Conservation (phyloP, 2,113 vertebrate species). For the Nothoprocta perdicaria region DNA sequence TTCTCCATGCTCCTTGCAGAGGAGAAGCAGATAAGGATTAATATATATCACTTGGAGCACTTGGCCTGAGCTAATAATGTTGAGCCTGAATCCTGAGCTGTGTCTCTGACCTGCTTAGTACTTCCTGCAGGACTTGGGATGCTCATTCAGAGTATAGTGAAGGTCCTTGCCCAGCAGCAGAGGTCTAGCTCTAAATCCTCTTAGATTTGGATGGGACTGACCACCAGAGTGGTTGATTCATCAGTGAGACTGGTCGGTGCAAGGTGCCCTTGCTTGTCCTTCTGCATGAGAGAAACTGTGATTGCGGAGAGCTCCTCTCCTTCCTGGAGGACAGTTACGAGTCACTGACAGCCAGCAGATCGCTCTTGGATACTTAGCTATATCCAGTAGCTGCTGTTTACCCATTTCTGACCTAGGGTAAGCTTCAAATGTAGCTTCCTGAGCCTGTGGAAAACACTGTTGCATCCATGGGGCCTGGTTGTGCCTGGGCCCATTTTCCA, state of each 20-base stretch:
- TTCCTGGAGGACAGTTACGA: background rate
- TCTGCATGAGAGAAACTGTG: background rate
- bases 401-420: background rate
- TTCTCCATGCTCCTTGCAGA: background rate
- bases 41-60: background rate
- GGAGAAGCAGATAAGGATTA: conserved; percentile 4
- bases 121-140: background rate
- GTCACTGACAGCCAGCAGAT: background rate
- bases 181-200: background rate
- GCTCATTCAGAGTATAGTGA: background rate
- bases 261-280: accelerated
- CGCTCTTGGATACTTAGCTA: background rate
- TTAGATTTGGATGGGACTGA: background rate
- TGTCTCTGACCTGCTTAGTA: background rate
- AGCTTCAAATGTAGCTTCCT: background rate
- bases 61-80: background rate
- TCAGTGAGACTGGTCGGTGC: background rate
- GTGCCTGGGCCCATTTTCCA: background rate
- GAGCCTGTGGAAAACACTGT: background rate
- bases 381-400: background rate
- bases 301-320: background rate
- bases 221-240: background rate
- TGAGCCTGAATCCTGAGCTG: background rate
- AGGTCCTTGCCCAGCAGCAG: background rate
- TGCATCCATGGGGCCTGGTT: background rate